Percentiles rank a stretch among this genome's conserved stretches.
phyloP scores from a whole-genome alignment of 1,140 invertebrate species.

The Leptinotarsa undecemlineata region DNA sequence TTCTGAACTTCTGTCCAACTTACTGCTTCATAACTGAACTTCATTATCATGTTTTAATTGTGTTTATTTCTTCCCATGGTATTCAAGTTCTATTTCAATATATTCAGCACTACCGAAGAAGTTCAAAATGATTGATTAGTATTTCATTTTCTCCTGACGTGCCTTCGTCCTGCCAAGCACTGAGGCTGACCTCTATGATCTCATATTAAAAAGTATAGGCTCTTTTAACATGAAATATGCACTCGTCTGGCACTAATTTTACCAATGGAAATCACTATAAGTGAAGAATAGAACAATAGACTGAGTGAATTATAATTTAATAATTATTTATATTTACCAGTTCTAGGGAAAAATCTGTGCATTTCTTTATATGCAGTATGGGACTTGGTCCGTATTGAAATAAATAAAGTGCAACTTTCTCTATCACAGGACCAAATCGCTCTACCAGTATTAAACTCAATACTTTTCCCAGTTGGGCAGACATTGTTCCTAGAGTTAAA shows the following conservation, averaged over 20 bases:
- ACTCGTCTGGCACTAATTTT: not conserved
- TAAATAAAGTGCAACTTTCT: conserved; percentile 68
- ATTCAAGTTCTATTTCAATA: not conserved
- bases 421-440: conserved; percentile 74
- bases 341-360: conserved; percentile 61
- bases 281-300: conserved; percentile 8
- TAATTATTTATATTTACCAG: conserved; percentile 62
- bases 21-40: too few relatives aligned
- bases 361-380: conserved; percentile 63
- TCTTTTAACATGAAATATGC: not conserved
- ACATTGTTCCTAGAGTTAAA: conserved; percentile 58
- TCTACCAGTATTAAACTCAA: conserved; percentile 70
- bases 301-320: conserved; percentile 31
- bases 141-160: conserved; percentile 26
- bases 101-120: not conserved
- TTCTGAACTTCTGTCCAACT: too few relatives aligned
- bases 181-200: not conserved
- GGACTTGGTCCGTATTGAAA: conserved; percentile 67
- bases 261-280: conserved; percentile 24
- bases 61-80: too few relatives aligned
- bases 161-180: not conserved
- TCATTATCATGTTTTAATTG: too few relatives aligned
- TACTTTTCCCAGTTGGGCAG: conserved; percentile 66
- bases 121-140: not conserved
- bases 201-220: not conserved